Evolutionary conservation across 2,113 vertebrate species (phyloP).

Genomic region (Xiphophorus couchianus): DNA sequence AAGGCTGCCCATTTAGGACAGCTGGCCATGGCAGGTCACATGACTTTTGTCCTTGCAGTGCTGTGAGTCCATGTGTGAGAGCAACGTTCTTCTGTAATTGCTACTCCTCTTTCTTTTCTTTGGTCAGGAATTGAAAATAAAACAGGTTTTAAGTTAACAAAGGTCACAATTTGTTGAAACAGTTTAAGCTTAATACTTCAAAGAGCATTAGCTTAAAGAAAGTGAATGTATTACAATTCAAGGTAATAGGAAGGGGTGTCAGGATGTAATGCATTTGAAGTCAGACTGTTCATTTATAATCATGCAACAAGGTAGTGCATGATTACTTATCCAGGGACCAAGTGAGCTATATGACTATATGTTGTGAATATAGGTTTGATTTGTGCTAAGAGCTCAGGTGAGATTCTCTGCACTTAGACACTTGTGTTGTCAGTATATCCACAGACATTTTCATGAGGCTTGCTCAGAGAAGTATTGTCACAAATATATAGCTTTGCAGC

Average conservation of each 20-base stretch:
- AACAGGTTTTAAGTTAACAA: not conserved
- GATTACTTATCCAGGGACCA: not conserved
- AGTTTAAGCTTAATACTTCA: not conserved
- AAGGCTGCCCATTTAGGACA: not conserved
- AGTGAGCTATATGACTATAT: not conserved
- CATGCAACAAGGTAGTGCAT: not conserved
- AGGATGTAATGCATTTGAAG: not conserved
- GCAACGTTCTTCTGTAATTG: not conserved
- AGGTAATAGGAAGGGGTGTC: not conserved
- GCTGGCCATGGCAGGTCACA: conserved; percentile 3
- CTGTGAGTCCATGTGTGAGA: not conserved
- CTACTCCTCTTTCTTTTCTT: not conserved
- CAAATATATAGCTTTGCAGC: not conserved
- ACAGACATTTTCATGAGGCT: not conserved
- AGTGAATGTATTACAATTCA: not conserved
- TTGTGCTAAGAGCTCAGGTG: not conserved
- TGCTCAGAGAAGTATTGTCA: not conserved
- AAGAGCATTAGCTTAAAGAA: not conserved
- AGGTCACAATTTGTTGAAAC: not conserved
- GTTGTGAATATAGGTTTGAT: not conserved
- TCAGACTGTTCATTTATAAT: not conserved
- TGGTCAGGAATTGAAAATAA: not conserved
- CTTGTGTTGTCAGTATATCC: too few relatives aligned
- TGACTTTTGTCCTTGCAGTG: conserved; percentile 6
- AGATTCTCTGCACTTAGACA: too few relatives aligned